Evolutionary conservation across 2,797 vertebrate species (phyloP).

Genomic region (Liasis olivaceus): DNA sequence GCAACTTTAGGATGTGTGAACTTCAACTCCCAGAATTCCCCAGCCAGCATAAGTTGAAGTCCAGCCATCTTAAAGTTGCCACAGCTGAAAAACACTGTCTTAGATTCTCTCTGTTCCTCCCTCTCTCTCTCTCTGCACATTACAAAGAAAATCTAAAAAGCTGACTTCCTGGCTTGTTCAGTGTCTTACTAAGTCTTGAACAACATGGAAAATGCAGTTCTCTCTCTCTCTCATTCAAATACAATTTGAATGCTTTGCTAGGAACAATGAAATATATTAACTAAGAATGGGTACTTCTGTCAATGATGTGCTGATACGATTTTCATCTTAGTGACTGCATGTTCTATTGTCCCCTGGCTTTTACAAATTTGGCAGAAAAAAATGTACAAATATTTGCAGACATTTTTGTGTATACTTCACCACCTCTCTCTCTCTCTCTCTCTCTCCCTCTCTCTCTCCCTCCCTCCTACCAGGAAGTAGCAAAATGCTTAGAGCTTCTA

Average conservation of each 20-base stretch:
- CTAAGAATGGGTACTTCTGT: too few relatives aligned
- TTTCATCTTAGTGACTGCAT: too few relatives aligned
- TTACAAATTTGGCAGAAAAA: too few relatives aligned
- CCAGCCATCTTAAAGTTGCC: not conserved
- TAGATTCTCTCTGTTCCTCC: not conserved
- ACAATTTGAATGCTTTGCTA: too few relatives aligned
- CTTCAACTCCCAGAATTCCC: not conserved
- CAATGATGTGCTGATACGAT: too few relatives aligned
- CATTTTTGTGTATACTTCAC: too few relatives aligned
- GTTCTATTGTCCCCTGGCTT: too few relatives aligned
- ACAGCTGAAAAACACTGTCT: not conserved
- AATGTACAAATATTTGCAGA: too few relatives aligned
- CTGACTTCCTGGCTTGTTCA: conserved; percentile 60
- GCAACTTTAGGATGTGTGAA: not conserved
- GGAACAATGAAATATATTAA: too few relatives aligned
- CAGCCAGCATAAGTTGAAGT: not conserved
- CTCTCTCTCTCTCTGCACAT: conserved; percentile 42
- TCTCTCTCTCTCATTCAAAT: conserved; percentile 4
- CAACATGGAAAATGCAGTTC: conserved; percentile 54
- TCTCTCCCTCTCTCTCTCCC: conserved; percentile 31
- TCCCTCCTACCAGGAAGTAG: conserved; percentile 61
- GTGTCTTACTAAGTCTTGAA: conserved; percentile 65
- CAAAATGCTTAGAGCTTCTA: conserved; percentile 71
- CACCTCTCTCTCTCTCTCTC: not conserved
- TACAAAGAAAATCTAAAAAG: conserved; percentile 57